Base-by-base conservation (phyloP, 2,888 invertebrate species). In the Masnerella sp. region DNA sequence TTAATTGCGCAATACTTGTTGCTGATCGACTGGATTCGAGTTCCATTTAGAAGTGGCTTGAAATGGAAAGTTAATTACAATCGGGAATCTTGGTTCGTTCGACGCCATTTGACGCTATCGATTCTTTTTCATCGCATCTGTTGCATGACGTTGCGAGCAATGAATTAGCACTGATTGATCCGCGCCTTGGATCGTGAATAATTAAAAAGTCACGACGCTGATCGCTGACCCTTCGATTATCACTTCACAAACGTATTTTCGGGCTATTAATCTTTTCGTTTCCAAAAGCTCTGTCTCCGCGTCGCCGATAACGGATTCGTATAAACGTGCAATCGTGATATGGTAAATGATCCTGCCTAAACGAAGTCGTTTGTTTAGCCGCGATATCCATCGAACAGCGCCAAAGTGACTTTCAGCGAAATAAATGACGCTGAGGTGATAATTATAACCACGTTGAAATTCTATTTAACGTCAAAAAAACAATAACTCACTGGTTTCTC, bases 1-100 rank as follows among this genome's bases (percentile, higher is more conserved):
- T 42, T 68, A 68, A 68, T 58, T 58, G 58, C 14, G 17, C 28
- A 9, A 38, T 43, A 68, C 68, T 68, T 68, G 68, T 68, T 68
- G 59, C 68, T 59, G 51, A 58, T 68, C 56, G 47, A 11, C 67
- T 20, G 18, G 36, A 43, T 36, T 30, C 17, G 5, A 64, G 36
- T 43, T 32, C 52, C 17, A 17, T 42, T 62, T 62, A n/a, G 32
- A 51, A 51, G 20, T 47, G 38, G 38, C 11, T n/a, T 9, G 25
- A 40, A 65, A 54, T 40, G 49, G 34, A 56, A 67, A 67, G 56
- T 49, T 56, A 67, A 67, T 67, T 67, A 67, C 56, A 40, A 25
- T 20, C 11, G 18, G 17, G 34, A 43, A 43, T 64, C 36, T 64
- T 52, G 42, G 38, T 20, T 30, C 14, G 12, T 17, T 20, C 11